Conservation (phyloP, 1,140 invertebrate genomes). For the Drosophila paulistorum region DNA sequence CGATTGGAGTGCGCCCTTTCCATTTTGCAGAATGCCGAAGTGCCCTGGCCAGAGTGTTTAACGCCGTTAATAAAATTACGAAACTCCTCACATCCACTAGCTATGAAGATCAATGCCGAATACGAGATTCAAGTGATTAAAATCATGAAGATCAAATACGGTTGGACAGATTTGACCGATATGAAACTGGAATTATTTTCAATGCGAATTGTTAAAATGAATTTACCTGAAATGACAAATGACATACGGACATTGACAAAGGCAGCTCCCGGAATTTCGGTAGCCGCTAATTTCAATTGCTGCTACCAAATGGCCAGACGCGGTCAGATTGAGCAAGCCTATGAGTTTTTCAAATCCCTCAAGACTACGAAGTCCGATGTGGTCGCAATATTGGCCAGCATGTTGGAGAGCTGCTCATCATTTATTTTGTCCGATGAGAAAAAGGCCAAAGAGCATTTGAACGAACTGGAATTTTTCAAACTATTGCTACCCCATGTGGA, state of each 20-base stretch:
- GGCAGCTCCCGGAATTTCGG: constrained; percentile 61
- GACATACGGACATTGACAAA: constrained; percentile 72
- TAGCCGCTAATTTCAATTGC: constrained; percentile 70
- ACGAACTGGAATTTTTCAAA: constrained; percentile 69
- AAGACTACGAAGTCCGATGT: constrained; percentile 54
- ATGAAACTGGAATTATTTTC: constrained; percentile 72
- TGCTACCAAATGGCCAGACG: constrained; percentile 72
- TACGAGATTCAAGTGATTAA: constrained; percentile 81
- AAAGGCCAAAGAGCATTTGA: constrained; percentile 50
- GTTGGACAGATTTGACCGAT: constrained; percentile 67
- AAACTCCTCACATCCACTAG: constrained; percentile 74
- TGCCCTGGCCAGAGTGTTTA: constrained; percentile 73
- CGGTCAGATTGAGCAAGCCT: constrained; percentile 68
- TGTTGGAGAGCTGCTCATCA: constrained; percentile 50
- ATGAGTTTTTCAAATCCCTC: constrained; percentile 67
- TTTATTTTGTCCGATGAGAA: constrained; percentile 28
- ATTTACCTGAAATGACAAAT: constrained; percentile 76
- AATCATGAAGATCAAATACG: constrained; percentile 81
- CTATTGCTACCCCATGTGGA: constrained; percentile 56
- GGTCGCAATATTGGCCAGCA: constrained; percentile 54
- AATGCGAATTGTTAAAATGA: constrained; percentile 73
- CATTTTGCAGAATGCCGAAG: constrained; percentile 70
- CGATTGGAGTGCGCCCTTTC: constrained; percentile 70
- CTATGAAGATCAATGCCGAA: constrained; percentile 71
- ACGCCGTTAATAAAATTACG: constrained; percentile 66